A percentile compares a stretch with the other conserved stretches of the same genome.
phyloP scores from a whole-genome alignment of 2,113 vertebrate genomes.

The Alaudala cheleensis region DNA sequence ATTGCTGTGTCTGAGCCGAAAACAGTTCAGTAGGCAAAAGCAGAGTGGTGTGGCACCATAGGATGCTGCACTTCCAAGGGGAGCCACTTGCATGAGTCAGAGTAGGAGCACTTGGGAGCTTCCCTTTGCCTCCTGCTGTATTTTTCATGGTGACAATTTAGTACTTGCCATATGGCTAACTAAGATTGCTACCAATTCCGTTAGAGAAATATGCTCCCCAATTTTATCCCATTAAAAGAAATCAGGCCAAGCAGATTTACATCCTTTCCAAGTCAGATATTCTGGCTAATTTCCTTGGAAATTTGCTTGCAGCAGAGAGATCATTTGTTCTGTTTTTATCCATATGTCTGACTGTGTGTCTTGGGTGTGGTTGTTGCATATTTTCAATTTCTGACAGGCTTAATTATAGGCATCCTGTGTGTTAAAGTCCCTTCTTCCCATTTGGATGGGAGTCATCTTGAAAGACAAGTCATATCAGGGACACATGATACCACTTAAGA shows the following conservation, averaged over 20 bases:
- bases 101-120: not conserved
- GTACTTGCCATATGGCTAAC: not conserved
- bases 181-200: not conserved
- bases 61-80: too few relatives aligned
- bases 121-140: not conserved
- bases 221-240: not conserved
- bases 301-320: not conserved
- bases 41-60: rapidly evolving
- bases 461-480: not conserved
- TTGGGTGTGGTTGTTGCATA: not conserved
- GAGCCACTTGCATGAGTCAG: not conserved
- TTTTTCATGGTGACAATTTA: not conserved
- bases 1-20: not conserved
- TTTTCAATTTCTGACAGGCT: not conserved
- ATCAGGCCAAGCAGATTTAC: not conserved
- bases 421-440: not conserved
- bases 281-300: not conserved
- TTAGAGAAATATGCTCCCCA: not conserved
- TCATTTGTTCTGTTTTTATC: not conserved
- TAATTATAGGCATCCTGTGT: not conserved
- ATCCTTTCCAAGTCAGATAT: not conserved
- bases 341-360: not conserved
- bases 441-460: not conserved
- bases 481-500: not conserved
- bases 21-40: not conserved